Percentiles rank a stretch among this genome's conserved stretches.
Evolutionary conservation across 2,113 vertebrate species (phyloP).

Genomic region (Chascanopsetta lugubris): DNA sequence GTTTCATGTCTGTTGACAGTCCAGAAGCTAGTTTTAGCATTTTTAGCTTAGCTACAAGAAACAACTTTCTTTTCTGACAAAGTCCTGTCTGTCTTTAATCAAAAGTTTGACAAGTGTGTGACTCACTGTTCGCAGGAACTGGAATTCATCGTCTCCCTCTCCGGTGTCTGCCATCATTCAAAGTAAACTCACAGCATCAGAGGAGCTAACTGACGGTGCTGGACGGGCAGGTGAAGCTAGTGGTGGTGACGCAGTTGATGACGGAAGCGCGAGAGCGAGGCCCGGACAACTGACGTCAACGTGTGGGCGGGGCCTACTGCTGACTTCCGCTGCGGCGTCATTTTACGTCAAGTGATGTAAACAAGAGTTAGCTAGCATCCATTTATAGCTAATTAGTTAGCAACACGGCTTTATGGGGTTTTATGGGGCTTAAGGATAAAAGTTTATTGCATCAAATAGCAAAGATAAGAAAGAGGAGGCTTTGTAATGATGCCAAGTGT

Average conservation of each 20-base stretch:
- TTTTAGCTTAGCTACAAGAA: background rate
- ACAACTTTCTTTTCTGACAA: too few relatives aligned
- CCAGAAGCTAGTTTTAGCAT: background rate
- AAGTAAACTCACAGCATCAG: background rate
- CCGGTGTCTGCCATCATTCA: constrained; percentile 55
- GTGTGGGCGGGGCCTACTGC: constrained; percentile 35
- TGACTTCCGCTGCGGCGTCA: background rate
- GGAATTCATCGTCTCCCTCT: constrained; percentile 78
- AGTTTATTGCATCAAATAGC: too few relatives aligned
- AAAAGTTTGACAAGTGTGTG: background rate
- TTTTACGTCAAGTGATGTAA: background rate
- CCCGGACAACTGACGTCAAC: too few relatives aligned
- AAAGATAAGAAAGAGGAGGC: too few relatives aligned
- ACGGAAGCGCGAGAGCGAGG: too few relatives aligned
- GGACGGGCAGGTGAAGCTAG: background rate
- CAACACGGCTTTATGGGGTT: too few relatives aligned
- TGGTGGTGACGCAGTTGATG: background rate
- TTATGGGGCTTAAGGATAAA: too few relatives aligned
- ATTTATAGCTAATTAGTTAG: too few relatives aligned
- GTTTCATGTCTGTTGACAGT: background rate
- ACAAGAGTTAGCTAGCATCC: background rate
- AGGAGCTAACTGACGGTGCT: background rate
- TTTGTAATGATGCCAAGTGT: too few relatives aligned
- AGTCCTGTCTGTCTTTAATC: too few relatives aligned
- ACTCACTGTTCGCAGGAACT: constrained; percentile 80